A percentile compares a stretch with the other conserved stretches of the same genome.
Conservation (phyloP, 2,797 vertebrate species). For the Danio tinwini region DNA sequence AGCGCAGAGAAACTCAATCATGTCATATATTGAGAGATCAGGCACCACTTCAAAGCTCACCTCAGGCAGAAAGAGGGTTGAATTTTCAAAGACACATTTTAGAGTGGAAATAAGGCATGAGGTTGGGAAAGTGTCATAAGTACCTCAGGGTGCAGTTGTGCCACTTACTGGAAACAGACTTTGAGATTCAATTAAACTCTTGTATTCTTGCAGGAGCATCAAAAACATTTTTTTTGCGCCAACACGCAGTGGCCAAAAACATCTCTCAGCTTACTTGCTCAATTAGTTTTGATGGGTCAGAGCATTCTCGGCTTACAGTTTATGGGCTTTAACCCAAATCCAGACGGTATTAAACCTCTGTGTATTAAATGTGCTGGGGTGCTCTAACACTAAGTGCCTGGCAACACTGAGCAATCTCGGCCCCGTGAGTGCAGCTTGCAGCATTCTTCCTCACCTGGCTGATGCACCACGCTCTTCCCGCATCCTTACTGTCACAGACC, state of each 20-base stretch:
- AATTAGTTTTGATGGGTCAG: constrained; percentile 56
- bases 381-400: constrained; percentile 23
- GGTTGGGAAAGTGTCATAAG: constrained; percentile 21
- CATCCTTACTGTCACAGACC: constrained; percentile 36
- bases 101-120: constrained; percentile 16
- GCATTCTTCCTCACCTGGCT: constrained; percentile 53
- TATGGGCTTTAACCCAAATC: constrained; percentile 62
- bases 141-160: neutral
- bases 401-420: constrained; percentile 8
- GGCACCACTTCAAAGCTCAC: constrained; percentile 26
- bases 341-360: constrained; percentile 69
- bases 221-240: constrained; percentile 18
- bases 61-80: constrained; percentile 8
- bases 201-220: constrained; percentile 27
- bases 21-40: constrained; percentile 40
- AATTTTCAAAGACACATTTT: constrained; percentile 28
- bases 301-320: constrained; percentile 46
- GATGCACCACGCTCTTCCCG: constrained; percentile 30
- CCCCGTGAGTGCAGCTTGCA: constrained; percentile 21
- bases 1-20: constrained; percentile 34
- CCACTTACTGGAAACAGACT: constrained; percentile 24
- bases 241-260: neutral
- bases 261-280: constrained; percentile 19
- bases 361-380: constrained; percentile 65
- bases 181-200: constrained; percentile 39